phyloP scores from a whole-genome alignment of 2,888 invertebrate species.

The Cantharis lateralis region DNA sequence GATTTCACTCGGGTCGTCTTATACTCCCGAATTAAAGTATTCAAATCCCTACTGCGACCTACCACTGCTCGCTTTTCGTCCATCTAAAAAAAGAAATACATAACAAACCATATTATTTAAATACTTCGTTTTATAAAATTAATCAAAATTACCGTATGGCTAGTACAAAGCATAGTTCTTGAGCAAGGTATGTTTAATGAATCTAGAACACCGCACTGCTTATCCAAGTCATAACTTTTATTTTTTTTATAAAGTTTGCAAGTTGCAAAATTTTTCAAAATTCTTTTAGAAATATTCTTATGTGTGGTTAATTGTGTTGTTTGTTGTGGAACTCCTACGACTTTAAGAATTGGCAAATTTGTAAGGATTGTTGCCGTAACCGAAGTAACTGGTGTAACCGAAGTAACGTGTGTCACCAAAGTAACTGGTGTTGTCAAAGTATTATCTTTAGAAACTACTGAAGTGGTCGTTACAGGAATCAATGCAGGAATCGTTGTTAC shows the following conservation, averaged over 20 bases:
- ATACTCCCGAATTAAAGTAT: slow-evolving; percentile 46
- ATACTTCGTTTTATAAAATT: not conserved
- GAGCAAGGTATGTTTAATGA: slow-evolving; percentile 77
- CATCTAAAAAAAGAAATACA: slow-evolving; percentile 35
- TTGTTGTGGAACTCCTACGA: not conserved
- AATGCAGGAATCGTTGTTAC: not conserved
- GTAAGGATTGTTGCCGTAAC: not conserved
- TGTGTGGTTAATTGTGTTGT: slow-evolving; percentile 16
- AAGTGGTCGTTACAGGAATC: not conserved
- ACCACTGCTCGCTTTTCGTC: slow-evolving; percentile 46
- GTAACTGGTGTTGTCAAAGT: slow-evolving; percentile 1
- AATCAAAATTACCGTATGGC: slow-evolving; percentile 46
- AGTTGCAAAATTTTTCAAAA: not conserved
- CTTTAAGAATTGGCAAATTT: not conserved
- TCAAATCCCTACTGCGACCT: slow-evolving; percentile 48
- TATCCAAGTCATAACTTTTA: slow-evolving; percentile 72
- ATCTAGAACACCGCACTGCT: slow-evolving; percentile 79
- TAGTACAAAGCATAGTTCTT: slow-evolving; percentile 70
- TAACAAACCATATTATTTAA: not conserved
- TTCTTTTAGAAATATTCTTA: not conserved
- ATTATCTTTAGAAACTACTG: slow-evolving; percentile 16
- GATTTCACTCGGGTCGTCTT: slow-evolving; percentile 47
- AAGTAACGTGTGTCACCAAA: not conserved
- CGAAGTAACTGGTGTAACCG: not conserved
- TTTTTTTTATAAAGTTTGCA: not conserved